Evolutionary conservation across 30 jellyfish, hydroid and myxozoan genomes (phyloP).

Genomic region (Pelagia noctiluca): DNA sequence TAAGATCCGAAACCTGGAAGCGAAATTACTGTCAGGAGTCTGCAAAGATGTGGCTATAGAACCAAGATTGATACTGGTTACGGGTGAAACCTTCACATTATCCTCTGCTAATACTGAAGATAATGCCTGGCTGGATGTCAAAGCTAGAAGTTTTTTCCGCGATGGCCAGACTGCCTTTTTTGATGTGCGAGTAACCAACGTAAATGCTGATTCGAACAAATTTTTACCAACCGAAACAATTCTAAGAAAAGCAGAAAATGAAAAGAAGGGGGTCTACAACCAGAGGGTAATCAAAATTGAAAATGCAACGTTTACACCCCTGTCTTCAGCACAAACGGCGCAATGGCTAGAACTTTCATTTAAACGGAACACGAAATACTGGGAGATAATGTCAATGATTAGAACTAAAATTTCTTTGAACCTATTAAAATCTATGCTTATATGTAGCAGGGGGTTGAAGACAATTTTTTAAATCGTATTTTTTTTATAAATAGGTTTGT

Average conservation of each 20-base stretch:
- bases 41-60: constrained; percentile 47
- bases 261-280: constrained; percentile 1
- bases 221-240: constrained; percentile 14
- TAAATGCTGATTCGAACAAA: not conserved
- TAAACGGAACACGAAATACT: no score
- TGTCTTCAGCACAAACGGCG: constrained; percentile 4
- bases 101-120: no score
- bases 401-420: no score
- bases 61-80: constrained; percentile 9
- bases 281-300: constrained; percentile 5
- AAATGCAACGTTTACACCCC: not conserved
- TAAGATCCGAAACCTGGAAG: constrained; percentile 19
- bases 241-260: constrained; percentile 6
- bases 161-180: constrained; percentile 42
- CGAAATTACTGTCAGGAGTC: constrained; percentile 34
- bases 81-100: no score
- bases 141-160: constrained; percentile 41
- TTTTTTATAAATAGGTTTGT: no score
- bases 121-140: no score
- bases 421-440: no score
- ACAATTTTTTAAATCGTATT: no score
- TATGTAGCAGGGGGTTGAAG: no score
- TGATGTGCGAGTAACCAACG: constrained; percentile 9
- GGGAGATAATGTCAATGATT: no score
- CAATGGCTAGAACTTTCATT: no score